Conservation (phyloP, 2,888 invertebrate genomes). For the Patella ulyssiponensis region DNA sequence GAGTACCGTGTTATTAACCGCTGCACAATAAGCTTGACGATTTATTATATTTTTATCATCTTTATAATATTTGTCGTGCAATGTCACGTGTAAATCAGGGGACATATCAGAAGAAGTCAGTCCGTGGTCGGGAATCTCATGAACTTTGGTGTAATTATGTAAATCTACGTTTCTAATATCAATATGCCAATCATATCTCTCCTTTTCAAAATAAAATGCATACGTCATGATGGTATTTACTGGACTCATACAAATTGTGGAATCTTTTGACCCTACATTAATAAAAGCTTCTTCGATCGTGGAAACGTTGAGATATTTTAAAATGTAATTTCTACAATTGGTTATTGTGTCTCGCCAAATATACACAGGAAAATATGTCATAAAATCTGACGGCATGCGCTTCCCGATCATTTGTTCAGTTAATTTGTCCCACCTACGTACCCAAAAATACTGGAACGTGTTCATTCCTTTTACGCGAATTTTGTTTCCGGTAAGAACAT, state of each 20-base stretch:
- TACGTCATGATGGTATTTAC: not conserved
- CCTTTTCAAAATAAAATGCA: conserved; percentile 4
- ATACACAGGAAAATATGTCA: not conserved
- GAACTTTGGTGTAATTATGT: not conserved
- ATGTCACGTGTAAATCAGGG: not conserved
- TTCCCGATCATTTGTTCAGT: not conserved
- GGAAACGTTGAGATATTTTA: not conserved
- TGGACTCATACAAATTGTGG: not conserved
- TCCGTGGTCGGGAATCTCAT: not conserved
- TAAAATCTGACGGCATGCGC: not conserved
- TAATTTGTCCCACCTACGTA: not conserved
- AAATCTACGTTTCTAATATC: not conserved
- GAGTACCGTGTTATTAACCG: not conserved
- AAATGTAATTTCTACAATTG: not conserved
- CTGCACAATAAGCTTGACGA: not conserved
- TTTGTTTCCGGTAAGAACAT: not conserved
- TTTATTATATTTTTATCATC: not conserved
- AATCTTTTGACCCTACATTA: not conserved
- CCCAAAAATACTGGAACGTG: not conserved
- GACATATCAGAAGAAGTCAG: not conserved
- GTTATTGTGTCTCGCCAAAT: not conserved
- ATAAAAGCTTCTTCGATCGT: not conserved
- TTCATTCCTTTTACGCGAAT: not conserved
- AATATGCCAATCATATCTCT: not conserved
- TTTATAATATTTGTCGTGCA: conserved; percentile 8